Evolutionary conservation across 2,888 invertebrate genomes (phyloP), one percentile per base, ranked within the genome.

Genomic region (Drosophila pseudotakahashii): DNA sequence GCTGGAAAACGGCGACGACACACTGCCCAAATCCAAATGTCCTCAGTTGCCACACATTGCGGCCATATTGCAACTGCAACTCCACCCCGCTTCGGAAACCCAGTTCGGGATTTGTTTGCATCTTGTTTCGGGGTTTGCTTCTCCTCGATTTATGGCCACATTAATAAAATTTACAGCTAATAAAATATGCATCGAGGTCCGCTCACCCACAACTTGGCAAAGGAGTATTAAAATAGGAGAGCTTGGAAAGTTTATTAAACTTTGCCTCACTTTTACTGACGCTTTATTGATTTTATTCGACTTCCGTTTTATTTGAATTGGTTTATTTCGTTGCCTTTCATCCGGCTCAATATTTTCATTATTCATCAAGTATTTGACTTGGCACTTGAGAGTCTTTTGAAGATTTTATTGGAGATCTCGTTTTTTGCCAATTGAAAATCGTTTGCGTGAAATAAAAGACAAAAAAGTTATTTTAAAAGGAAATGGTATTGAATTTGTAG

Each of bases 101-200:
- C 59, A 70, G 74, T 67, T 76, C 76, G 23, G 53, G 57, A 69
- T 39, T 79, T 62, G 67, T 74, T 73, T 76, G 72, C 76, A 60
- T 75, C 71, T 73, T 82, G 76, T 82, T 85, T 76, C 73, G 73
- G 71, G 71, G 72, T 75, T 80, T 75, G 80, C 75, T 77, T 78
- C 79, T 75, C 73, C 78, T 81, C 73, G 81, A 88, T 88, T 89
- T 88, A 86, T 88, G 72, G 78, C 73, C 81, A 81, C 85, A 89
- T 88, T 88, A 88, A 77, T 80, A 75, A 86, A 87, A 82, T 89
- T 87, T 89, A 89, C 89, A 88, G 79, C 89, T 87, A 87, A 89
- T 88, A 89, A 89, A 90, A 79, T 75, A 85, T 88, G 83, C 78
- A 88, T 68, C 69, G 82, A 74, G 68, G 72, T 79, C 85, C 67